These are phyloP conservation scores for Cheilosia variabilis DNA, from an alignment of 2,888 invertebrate genomes.

Conservation along the genomic window DNA sequence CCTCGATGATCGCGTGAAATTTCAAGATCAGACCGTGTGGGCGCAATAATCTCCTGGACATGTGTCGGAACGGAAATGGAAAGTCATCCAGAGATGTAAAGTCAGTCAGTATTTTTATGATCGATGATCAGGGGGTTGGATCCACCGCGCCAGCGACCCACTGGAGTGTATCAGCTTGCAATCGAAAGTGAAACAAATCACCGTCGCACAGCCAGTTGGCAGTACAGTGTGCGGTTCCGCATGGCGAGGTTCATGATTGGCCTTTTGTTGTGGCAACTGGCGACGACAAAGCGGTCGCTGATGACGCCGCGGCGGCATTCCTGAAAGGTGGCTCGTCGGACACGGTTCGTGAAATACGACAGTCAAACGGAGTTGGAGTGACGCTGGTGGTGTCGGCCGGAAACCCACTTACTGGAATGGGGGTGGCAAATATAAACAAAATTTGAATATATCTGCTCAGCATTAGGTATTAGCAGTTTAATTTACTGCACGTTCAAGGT, in stretches of 20 bases:
- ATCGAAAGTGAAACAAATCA: conserved; percentile 39
- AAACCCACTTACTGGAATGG: conserved; percentile 13
- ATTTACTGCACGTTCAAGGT: conserved; percentile 20
- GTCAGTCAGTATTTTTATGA: too few species aligned
- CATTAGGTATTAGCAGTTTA: neutral
- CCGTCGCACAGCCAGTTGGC: neutral
- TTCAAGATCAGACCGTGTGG: neutral
- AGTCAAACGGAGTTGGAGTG: conserved; percentile 17
- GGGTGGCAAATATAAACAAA: conserved; percentile 4
- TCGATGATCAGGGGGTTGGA: too few species aligned
- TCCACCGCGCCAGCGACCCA: too few species aligned
- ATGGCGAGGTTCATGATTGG: conserved; percentile 20
- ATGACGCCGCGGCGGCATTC: conserved; percentile 26
- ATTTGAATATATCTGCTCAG: conserved; percentile 5
- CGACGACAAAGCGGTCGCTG: conserved; percentile 4
- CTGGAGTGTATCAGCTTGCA: conserved; percentile 22
- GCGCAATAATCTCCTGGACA: neutral
- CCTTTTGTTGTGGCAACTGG: conserved; percentile 31
- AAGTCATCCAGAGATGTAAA: too few species aligned
- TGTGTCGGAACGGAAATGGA: too few species aligned
- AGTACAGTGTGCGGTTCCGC: conserved; percentile 42
- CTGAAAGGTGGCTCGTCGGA: conserved; percentile 38
- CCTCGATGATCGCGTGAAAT: neutral
- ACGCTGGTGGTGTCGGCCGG: conserved; percentile 10
- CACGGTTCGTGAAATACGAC: conserved; percentile 46